Evolutionary conservation across 1,140 invertebrate genomes (phyloP), one percentile per base, ranked within the genome.

Genomic region (Apis laboriosa): DNA sequence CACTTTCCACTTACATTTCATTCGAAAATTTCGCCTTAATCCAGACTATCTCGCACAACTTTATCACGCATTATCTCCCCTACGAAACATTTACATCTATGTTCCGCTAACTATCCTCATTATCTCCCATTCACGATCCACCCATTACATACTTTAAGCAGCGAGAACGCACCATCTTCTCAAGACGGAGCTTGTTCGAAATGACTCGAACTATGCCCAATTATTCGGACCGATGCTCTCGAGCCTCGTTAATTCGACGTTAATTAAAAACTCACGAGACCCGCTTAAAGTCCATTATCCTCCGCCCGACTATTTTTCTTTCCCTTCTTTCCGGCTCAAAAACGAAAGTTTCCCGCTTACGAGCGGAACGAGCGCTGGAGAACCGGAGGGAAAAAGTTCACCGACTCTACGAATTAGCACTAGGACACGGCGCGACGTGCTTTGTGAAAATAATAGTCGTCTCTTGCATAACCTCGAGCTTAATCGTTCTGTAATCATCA

Each of bases 191-290:
- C 9, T 60, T 17, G n/a, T 58, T 53, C 34, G 17, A 49, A 24
- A 24, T 55, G 11, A 43, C 53, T 60, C 66, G 5, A 71, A 72
- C 56, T 61, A 63, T 72, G 56, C 13, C 12, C 49, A 72, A 79
- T 79, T 79, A 63, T 72, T 72, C 77, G 56, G 24, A 43, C 56
- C 21, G 56, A 21, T 56, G 77, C 43, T 60, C 43, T 28, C 49
- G 67, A 61, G 49, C 2, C 9, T 49, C 12, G 58, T 51, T 63
- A 72, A 79, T 72, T 60, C 58, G 0, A 63, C 67, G 77, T 79
- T 79, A 79, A 79, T 79, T 79, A 79, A 79, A 79, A 79, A 79
- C 49, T 79, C 67, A 58, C 56, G 77, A 61, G 58, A 28, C n/a
- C 28, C 49, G 67, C 43, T 79, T 53, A 61, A 79, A 53, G 67